Base-by-base conservation (phyloP, 1,140 invertebrate species). In the Drosophila watanabei region DNA sequence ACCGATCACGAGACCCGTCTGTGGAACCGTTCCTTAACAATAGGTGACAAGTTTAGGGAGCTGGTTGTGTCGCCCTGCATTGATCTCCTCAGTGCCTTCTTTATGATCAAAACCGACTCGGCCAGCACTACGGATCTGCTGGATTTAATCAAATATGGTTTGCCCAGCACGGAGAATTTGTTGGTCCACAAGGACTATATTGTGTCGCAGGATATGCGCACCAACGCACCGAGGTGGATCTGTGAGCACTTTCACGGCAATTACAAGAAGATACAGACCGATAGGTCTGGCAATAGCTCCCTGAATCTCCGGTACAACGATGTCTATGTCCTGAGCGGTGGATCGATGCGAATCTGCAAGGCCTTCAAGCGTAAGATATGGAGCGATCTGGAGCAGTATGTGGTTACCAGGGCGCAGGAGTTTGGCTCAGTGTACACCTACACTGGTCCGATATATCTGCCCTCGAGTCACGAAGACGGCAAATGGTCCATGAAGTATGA, bases 101-200 rank as follows among this genome's bases (percentile, higher is more conserved):
- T 90, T 1, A 32, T 82, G 33, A n/a, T 73, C 0, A 79, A 56
- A 32, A 60, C 41, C 4, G 70, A 60, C 14, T 48, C 49, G 8
- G 35, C 52, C 0, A 51, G 18, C 33, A 39, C 68, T 2, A 41
- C 58, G 1, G 75, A 89, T 69, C 32, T 89, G 4, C 32, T 89
- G 20, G 79, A 82, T 24, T 13, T 90, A 16, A 43, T 86, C 5
- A 90, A 90, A 30, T 90, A 80, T 28, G 86, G 86, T 2, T 28
- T 90, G 8, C 86, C 86, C 2, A 80, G 86, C 20, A 59, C 63
- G 4, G 86, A 82, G 18, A 75, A 90, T 45, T 33, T 90, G 16
- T 54, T 70, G 24, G 61, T 86, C 7, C 87, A 91, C 65, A 80
- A 80, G 60, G 87, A 90, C 39, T 90, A 90, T 9, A 71, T 90